phyloP scores from a whole-genome alignment of 1,140 invertebrate genomes.

The Cydia strobilella region DNA sequence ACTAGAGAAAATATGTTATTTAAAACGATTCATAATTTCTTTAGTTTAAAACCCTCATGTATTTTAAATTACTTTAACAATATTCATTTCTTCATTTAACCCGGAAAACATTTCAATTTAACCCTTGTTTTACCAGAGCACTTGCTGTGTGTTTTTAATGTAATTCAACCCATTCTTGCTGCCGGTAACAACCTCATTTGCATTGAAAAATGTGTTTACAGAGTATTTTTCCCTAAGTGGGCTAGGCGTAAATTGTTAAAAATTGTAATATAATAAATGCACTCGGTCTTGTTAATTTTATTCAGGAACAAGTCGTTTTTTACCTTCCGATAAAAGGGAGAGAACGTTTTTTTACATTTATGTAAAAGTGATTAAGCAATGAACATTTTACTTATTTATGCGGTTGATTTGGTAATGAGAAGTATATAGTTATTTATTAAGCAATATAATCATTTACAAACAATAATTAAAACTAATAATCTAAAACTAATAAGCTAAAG shows the following conservation, averaged over 20 bases:
- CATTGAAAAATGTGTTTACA: constrained; percentile 17
- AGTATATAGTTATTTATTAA: no score
- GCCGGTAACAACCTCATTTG: constrained; percentile 5
- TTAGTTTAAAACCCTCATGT: no score
- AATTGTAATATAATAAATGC: constrained; percentile 1
- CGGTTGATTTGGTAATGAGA: no score
- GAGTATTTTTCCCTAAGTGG: constrained; percentile 11
- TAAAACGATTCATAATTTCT: no score
- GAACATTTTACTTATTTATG: no score
- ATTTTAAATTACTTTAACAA: no score
- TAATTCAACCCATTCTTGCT: constrained; percentile 12
- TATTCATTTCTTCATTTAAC: not conserved
- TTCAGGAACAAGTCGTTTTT: not conserved
- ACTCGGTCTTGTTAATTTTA: not conserved
- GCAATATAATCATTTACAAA: no score
- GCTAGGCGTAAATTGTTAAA: not conserved
- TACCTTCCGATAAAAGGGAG: not conserved
- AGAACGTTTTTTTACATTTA: no score
- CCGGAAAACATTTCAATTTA: constrained; percentile 1
- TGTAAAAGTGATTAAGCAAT: no score
- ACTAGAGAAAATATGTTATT: no score
- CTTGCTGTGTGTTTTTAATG: constrained; percentile 14
- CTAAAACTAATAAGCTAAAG: no score
- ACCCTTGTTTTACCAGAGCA: not conserved
- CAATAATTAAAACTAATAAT: no score